These are phyloP conservation scores for Anomalospiza imberbis DNA, from an alignment of 2,797 vertebrate species.

Conservation along the genomic window DNA sequence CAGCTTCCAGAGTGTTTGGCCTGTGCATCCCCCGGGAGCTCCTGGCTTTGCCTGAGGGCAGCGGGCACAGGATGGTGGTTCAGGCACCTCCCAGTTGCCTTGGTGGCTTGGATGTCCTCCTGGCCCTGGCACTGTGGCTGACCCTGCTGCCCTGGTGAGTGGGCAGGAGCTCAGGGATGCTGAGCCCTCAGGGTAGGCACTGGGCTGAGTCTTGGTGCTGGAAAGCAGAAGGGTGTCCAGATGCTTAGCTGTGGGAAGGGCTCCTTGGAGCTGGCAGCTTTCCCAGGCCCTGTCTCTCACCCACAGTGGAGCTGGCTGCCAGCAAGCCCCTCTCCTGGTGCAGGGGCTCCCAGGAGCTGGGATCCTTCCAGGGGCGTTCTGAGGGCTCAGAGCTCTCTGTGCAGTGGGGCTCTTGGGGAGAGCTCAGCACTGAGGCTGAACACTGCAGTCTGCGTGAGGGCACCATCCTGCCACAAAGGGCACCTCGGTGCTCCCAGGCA, in stretches of 20 bases:
- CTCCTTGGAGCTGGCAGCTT: background rate
- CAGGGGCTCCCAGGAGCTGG: background rate
- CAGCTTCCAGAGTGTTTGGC: background rate
- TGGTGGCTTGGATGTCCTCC: background rate
- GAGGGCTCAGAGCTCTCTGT: background rate
- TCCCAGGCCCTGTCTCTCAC: rapidly evolving
- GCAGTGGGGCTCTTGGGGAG: background rate
- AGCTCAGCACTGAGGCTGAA: background rate
- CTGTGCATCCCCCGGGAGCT: background rate
- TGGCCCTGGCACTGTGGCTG: background rate
- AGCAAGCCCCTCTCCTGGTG: background rate
- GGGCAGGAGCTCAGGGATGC: background rate
- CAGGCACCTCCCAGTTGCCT: background rate
- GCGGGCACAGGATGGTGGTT: background rate
- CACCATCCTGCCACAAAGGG: background rate
- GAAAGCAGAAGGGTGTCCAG: background rate
- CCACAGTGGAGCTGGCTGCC: background rate
- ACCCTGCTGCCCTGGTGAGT: background rate
- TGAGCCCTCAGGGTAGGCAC: rapidly evolving
- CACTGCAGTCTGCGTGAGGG: rapidly evolving
- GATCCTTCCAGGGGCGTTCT: rapidly evolving
- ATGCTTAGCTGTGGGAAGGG: background rate
- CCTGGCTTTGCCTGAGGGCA: background rate
- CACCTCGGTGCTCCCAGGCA: rapidly evolving
- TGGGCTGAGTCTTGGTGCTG: background rate